These are phyloP conservation scores for Dromas ardeola DNA, from an alignment of 2,113 vertebrate genomes.

Conservation along the genomic window DNA sequence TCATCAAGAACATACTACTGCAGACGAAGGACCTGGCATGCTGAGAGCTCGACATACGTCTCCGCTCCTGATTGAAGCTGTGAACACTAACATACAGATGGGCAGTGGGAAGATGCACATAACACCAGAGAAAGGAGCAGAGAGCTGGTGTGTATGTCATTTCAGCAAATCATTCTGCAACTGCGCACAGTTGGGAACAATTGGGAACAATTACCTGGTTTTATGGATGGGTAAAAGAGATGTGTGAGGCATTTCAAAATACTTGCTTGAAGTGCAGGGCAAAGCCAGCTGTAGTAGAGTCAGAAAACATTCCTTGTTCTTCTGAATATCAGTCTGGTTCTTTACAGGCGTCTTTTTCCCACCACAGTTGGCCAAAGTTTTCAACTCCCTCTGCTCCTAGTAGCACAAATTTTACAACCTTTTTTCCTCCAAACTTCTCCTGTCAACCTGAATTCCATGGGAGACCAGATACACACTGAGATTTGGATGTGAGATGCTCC, in stretches of 20 bases:
- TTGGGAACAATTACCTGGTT: not conserved
- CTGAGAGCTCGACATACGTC: not conserved
- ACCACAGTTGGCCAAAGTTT: not conserved
- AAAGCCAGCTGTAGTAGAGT: not conserved
- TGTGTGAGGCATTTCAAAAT: not conserved
- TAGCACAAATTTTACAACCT: not conserved
- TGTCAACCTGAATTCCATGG: not conserved
- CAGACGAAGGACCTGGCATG: not conserved
- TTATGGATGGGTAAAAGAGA: not conserved
- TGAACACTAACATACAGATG: not conserved
- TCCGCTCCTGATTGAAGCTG: not conserved
- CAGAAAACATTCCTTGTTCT: not conserved
- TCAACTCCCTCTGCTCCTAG: not conserved
- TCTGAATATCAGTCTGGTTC: not conserved
- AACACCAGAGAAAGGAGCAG: not conserved
- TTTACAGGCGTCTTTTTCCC: not conserved
- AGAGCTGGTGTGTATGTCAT: not conserved
- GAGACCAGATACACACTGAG: not conserved
- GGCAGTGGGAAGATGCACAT: not conserved
- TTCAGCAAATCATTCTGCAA: not conserved
- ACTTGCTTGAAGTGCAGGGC: not conserved
- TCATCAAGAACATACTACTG: not conserved
- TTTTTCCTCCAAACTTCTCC: not conserved
- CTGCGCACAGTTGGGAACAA: not conserved
- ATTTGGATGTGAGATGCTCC: not conserved